These are phyloP conservation scores for Acipenser transmontanus DNA, from an alignment of 2,797 vertebrate genomes.

Conservation along the genomic window DNA sequence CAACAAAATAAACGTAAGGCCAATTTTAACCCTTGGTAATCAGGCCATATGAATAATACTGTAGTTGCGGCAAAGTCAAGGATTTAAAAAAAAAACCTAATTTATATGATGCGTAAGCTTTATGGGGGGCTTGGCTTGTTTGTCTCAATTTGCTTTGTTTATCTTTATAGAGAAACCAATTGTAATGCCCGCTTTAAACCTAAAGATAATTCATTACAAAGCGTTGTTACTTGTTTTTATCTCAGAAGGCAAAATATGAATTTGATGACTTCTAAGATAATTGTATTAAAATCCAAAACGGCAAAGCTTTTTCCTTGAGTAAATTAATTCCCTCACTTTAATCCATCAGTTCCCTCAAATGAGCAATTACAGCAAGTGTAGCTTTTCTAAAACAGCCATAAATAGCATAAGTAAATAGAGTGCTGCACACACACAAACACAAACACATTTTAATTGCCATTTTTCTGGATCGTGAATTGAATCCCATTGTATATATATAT, in stretches of 20 bases:
- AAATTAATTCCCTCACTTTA: background rate
- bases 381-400: background rate
- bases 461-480: too few relatives aligned
- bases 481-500: too few relatives aligned
- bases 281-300: background rate
- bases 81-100: too few relatives aligned
- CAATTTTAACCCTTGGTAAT: too few relatives aligned
- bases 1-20: too few relatives aligned
- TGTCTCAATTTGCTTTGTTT: background rate
- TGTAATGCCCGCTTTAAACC: background rate
- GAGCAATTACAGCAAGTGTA: background rate
- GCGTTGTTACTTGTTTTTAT: background rate
- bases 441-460: too few relatives aligned
- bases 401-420: background rate
- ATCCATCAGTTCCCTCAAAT: background rate
- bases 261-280: background rate
- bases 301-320: constrained; percentile 1
- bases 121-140: too few relatives aligned
- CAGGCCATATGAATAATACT: too few relatives aligned
- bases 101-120: too few relatives aligned
- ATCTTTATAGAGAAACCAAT: background rate
- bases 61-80: too few relatives aligned
- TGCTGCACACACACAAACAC: background rate
- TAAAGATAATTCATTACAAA: background rate
- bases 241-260: background rate